A percentile compares a stretch with the other conserved stretches of the same genome.
phyloP scores from a whole-genome alignment of 2,888 invertebrate genomes.

The Crematogaster levior region DNA sequence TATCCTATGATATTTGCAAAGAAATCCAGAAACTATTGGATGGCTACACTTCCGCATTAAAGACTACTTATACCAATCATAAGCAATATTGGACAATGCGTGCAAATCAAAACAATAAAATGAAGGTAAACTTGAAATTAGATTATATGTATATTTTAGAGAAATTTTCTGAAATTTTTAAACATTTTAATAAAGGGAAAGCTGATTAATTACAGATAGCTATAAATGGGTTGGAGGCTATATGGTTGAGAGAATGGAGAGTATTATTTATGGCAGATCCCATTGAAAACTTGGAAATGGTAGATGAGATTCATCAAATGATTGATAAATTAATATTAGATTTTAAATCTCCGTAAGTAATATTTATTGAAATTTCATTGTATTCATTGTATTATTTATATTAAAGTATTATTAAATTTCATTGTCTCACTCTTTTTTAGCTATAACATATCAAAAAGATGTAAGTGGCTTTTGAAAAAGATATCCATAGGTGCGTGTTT shows the following conservation, averaged over 20 bases:
- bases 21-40: constrained; percentile 79
- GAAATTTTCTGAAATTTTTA: too few species aligned
- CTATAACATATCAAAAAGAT: constrained; percentile 76
- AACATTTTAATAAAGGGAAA: too few species aligned
- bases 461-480: constrained; percentile 84
- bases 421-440: constrained; percentile 51
- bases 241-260: constrained; percentile 89
- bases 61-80: constrained; percentile 76
- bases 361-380: constrained; percentile 1
- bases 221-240: constrained; percentile 87
- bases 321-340: constrained; percentile 87
- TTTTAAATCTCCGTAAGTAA: constrained; percentile 66
- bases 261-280: constrained; percentile 88
- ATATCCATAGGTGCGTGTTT: constrained; percentile 83
- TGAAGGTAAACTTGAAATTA: constrained; percentile 77
- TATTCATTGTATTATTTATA: constrained; percentile 7
- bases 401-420: constrained; percentile 83
- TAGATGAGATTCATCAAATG: constrained; percentile 85
- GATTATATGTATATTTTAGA: not conserved
- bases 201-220: constrained; percentile 85
- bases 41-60: constrained; percentile 77
- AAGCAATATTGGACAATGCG: constrained; percentile 82
- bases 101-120: constrained; percentile 78
- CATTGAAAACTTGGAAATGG: constrained; percentile 84
- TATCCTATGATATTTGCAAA: constrained; percentile 79